Evolutionary conservation across 2,888 invertebrate genomes (phyloP), one percentile per base, ranked within the genome.

Genomic region (Spodoptera littoralis): DNA sequence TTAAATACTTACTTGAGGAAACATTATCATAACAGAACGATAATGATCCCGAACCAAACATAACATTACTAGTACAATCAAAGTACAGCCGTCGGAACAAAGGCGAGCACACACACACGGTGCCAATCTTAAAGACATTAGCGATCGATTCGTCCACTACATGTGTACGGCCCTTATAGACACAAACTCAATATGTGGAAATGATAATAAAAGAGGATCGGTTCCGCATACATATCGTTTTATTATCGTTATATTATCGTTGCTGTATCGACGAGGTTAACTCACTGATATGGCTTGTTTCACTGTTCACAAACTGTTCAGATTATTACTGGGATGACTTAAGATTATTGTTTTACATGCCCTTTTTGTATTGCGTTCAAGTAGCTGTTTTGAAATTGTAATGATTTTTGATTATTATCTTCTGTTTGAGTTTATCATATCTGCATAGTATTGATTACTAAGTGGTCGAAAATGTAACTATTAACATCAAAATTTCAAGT

Each of bases 101-200:
- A 60, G 53, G 52, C 55, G 4, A 8, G 54, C 64, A 36, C 72
- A 76, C 64, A 36, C 72, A 76, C 72, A 54, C 72, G 72, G 60
- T 53, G 57, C 64, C 74, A 69, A 78, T 78, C 72, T 65, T 80
- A 77, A 65, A 72, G 69, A 56, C 78, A 78, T 78, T 80, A 80
- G 78, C 76, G 60, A 80, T 80, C 80, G 78, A 78, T 75, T 77
- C 67, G 58, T 24, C 60, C 60, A 53, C 51, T 70, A 74, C 77
- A 76, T 76, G 77, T 73, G 73, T 73, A 66, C 61, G 59, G 27
- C 57, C 48, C 67, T 62, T 81, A 89, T 87, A 91, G 90, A 90
- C 91, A 90, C 87, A 88, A 89, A 91, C 90, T 92, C 92, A 92
- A 93, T 94, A 94, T 93, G 94, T 90, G 92, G 93, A 91, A 90